A percentile compares a stretch with the other conserved stretches of the same genome.
Conservation (phyloP, 2,113 vertebrate species). For the Grallaria varia region DNA sequence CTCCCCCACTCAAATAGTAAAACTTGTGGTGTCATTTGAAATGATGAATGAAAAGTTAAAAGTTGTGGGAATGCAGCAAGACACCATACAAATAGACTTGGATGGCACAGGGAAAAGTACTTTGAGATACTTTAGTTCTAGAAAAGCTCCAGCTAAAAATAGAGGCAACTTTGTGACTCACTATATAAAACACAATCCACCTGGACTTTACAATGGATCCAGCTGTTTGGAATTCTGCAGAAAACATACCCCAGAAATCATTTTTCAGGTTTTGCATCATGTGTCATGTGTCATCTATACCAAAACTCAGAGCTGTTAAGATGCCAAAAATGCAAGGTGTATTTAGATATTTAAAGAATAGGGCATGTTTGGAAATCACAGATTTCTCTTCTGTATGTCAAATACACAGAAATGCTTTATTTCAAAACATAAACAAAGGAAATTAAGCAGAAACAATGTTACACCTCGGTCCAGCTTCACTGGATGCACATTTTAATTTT, state of each 20-base stretch:
- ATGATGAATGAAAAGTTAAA: conserved; percentile 1
- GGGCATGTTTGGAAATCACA: background rate
- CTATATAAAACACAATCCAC: background rate
- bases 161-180: background rate
- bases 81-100: background rate
- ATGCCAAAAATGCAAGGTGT: background rate
- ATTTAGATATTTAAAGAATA: background rate
- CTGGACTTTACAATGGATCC: background rate
- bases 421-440: background rate
- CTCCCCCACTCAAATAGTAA: background rate
- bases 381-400: background rate
- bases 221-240: background rate
- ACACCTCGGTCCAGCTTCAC: too few species aligned
- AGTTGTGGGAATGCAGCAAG: background rate
- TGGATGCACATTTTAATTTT: too few species aligned
- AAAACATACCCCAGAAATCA: background rate
- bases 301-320: background rate
- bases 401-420: background rate
- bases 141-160: background rate
- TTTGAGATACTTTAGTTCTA: background rate
- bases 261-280: background rate
- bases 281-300: accelerated
- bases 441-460: background rate
- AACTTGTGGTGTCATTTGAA: conserved; percentile 10
- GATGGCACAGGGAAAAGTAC: background rate